A percentile compares a stretch with the other conserved stretches of the same genome.
phyloP scores from a whole-genome alignment of 2,113 vertebrate genomes.

The Eublepharis macularius region DNA sequence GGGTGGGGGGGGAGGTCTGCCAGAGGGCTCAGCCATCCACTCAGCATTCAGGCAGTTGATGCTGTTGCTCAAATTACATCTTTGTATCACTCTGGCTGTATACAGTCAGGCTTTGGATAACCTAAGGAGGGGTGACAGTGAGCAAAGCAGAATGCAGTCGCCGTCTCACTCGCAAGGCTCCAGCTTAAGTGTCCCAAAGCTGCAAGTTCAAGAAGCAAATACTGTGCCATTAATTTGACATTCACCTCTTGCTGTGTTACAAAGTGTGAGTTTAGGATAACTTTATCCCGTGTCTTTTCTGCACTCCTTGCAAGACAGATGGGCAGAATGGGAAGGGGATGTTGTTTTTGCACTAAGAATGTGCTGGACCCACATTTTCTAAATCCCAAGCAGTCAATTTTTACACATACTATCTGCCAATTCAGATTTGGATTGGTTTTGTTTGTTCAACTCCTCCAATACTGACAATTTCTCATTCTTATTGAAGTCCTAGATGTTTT shows the following conservation, averaged over 20 bases:
- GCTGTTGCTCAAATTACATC: neutral
- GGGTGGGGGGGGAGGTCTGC: neutral
- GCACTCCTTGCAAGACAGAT: neutral
- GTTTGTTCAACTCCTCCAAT: too few relatives aligned
- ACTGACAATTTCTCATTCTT: too few relatives aligned
- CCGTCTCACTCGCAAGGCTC: neutral
- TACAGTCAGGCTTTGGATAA: neutral
- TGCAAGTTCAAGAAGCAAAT: neutral
- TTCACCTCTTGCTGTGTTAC: neutral
- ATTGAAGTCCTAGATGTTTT: too few relatives aligned
- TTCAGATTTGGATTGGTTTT: too few relatives aligned
- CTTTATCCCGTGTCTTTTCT: neutral
- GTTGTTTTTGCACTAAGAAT: neutral
- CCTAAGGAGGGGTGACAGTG: neutral
- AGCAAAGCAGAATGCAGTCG: neutral
- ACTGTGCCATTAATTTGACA: neutral
- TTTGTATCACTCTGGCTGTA: neutral
- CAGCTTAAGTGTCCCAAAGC: neutral
- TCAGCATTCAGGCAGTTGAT: neutral
- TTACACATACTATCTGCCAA: too few relatives aligned
- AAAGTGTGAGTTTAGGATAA: neutral
- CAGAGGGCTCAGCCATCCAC: neutral
- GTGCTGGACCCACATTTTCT: too few relatives aligned
- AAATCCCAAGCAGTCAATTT: too few relatives aligned
- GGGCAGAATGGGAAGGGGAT: too few relatives aligned